phyloP scores from a whole-genome alignment of 2,888 invertebrate genomes.

The Cheilosia variabilis region DNA sequence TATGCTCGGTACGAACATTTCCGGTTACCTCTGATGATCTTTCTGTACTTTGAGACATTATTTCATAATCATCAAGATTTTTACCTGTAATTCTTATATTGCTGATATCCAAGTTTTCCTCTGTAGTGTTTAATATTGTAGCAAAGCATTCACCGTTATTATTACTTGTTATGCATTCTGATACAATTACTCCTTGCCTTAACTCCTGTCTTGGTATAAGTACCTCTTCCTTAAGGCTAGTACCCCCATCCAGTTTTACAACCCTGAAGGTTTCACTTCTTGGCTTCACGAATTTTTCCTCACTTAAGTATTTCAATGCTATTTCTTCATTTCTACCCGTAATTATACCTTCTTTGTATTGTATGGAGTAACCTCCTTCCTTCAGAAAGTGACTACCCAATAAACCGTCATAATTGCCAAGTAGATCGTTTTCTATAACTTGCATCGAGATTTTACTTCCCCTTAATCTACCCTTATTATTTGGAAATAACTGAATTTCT shows the following conservation, averaged over 20 bases:
- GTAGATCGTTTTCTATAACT: constrained; percentile 30
- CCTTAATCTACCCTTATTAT: constrained; percentile 24
- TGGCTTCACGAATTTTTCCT: constrained; percentile 9
- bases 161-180: constrained; percentile 26
- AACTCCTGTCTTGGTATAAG: constrained; percentile 1
- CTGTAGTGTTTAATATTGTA: constrained; percentile 18
- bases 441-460: background rate
- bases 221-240: constrained; percentile 1
- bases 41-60: background rate
- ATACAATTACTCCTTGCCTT: constrained; percentile 5
- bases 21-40: constrained; percentile 5
- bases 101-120: constrained; percentile 3
- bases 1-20: constrained; percentile 12
- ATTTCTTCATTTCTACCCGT: constrained; percentile 27
- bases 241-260: constrained; percentile 9
- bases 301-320: constrained; percentile 23
- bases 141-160: constrained; percentile 10
- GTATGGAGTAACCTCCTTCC: constrained; percentile 43
- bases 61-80: constrained; percentile 5
- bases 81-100: background rate
- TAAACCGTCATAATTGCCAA: constrained; percentile 20
- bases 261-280: constrained; percentile 9
- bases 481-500: constrained; percentile 16
- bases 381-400: constrained; percentile 32
- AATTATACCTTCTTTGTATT: constrained; percentile 30